Evolutionary conservation across 2,888 invertebrate genomes (phyloP).

Genomic region (Leuctra nigra): DNA sequence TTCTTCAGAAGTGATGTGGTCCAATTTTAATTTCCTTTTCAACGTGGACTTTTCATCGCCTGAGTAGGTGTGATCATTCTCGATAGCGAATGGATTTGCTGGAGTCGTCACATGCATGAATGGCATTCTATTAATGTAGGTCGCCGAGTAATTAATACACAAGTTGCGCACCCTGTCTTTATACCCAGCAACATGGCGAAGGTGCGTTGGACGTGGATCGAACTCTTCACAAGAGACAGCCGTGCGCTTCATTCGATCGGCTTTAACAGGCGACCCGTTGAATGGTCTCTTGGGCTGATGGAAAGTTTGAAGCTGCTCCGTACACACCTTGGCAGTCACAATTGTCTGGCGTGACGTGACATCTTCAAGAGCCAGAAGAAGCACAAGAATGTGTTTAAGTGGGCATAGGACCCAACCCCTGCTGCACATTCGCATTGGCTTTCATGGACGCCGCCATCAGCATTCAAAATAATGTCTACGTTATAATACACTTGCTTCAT

Average conservation of each 20-base stretch:
- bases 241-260: background rate
- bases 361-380: constrained; percentile 24
- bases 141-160: constrained; percentile 16
- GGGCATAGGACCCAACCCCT: constrained; percentile 24
- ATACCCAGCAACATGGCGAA: background rate
- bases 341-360: constrained; percentile 18
- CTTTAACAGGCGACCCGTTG: constrained; percentile 21
- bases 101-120: constrained; percentile 14
- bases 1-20: background rate
- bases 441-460: constrained; percentile 13
- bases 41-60: background rate
- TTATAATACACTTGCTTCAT: constrained; percentile 25
- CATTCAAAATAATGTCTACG: constrained; percentile 15
- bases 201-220: background rate
- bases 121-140: constrained; percentile 21
- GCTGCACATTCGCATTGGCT: constrained; percentile 27
- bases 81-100: constrained; percentile 20
- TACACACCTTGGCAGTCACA: constrained; percentile 22
- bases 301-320: constrained; percentile 27
- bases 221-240: too few species aligned
- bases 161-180: constrained; percentile 5
- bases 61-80: constrained; percentile 18
- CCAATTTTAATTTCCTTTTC: background rate
- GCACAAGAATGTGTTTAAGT: constrained; percentile 26
- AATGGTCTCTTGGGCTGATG: constrained; percentile 23